Conservation (phyloP, 2,113 vertebrate species). For the Ia io region DNA sequence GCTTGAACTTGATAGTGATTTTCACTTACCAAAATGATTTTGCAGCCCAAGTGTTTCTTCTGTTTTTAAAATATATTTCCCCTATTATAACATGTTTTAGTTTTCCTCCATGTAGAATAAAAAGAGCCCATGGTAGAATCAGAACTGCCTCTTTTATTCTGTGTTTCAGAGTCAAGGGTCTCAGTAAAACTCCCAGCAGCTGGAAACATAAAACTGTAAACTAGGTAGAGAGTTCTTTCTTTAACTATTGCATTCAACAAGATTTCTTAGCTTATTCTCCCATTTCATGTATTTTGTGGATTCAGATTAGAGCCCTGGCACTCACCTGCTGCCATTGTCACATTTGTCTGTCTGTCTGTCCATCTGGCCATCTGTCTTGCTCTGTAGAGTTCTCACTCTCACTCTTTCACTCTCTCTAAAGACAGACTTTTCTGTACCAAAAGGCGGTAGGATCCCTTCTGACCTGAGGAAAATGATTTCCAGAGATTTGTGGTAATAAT, state of each 20-base stretch:
- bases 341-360: neutral
- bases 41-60: slow-evolving; percentile 48
- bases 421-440: neutral
- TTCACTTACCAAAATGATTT: slow-evolving; percentile 59
- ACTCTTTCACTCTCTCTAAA: neutral
- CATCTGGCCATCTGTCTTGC: neutral
- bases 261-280: neutral
- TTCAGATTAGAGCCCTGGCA: neutral
- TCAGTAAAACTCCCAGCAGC: slow-evolving; percentile 37
- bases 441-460: neutral
- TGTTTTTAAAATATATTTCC: slow-evolving; percentile 60
- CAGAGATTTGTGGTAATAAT: neutral
- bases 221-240: slow-evolving; percentile 8
- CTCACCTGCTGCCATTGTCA: neutral
- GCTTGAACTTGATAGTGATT: slow-evolving; percentile 43
- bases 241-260: slow-evolving; percentile 9
- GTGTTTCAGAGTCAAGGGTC: slow-evolving; percentile 48
- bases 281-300: neutral
- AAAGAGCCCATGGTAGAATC: slow-evolving; percentile 39
- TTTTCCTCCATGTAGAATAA: slow-evolving; percentile 38
- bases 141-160: slow-evolving; percentile 54
- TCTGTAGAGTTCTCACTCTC: neutral
- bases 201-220: slow-evolving; percentile 38
- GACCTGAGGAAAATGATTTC: neutral
- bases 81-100: slow-evolving; percentile 52